These are phyloP conservation scores for Tholera decimalis DNA, from an alignment of 2,888 invertebrate species.

Conservation along the genomic window DNA sequence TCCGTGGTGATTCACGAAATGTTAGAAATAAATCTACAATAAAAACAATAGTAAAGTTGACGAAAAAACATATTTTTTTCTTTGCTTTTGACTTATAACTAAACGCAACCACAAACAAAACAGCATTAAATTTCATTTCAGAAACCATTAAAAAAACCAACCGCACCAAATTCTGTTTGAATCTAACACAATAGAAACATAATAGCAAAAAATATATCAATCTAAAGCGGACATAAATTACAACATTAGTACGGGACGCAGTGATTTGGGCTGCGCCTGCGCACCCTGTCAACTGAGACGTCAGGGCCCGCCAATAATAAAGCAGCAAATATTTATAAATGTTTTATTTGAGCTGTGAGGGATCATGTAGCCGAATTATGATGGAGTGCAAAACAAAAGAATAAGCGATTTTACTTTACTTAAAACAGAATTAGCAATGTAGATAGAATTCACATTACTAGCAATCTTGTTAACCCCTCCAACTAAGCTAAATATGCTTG, in stretches of 20 bases:
- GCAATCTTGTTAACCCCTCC: no score
- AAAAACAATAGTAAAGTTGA: no score
- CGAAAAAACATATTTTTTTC: not conserved
- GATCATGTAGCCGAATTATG: slow-evolving; percentile 69
- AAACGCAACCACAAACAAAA: slow-evolving; percentile 9
- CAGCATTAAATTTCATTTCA: not conserved
- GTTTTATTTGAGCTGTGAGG: slow-evolving; percentile 83
- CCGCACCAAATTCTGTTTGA: slow-evolving; percentile 14
- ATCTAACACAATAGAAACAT: slow-evolving; percentile 54
- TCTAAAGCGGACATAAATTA: slow-evolving; percentile 63
- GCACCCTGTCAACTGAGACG: slow-evolving; percentile 67
- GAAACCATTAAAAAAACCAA: slow-evolving; percentile 8
- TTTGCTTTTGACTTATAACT: not conserved
- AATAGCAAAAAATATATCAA: slow-evolving; percentile 63
- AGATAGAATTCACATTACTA: no score
- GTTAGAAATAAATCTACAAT: not conserved
- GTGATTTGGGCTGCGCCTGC: slow-evolving; percentile 62
- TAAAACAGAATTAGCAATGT: no score
- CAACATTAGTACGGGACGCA: slow-evolving; percentile 56
- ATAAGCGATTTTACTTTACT: slow-evolving; percentile 56
- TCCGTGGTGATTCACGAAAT: not conserved
- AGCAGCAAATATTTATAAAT: slow-evolving; percentile 90
- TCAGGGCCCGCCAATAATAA: slow-evolving; percentile 76
- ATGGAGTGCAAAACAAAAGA: slow-evolving; percentile 47
- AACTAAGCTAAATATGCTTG: no score